Evolutionary conservation across 2,797 vertebrate species (phyloP).

Genomic region (Antennarius maculatus): DNA sequence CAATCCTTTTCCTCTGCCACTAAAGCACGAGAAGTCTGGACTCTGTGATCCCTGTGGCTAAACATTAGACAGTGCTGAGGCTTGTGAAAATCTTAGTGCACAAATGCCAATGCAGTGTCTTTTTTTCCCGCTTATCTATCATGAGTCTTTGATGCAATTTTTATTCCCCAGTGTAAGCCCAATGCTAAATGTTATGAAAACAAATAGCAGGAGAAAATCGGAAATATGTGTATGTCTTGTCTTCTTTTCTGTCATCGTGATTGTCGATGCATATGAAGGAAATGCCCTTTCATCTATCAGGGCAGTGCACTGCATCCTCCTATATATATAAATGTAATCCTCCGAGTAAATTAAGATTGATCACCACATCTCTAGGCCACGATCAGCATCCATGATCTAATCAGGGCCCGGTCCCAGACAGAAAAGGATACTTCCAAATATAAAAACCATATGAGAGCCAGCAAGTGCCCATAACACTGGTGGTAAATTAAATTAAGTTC

Average conservation of each 20-base stretch:
- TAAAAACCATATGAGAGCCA: constrained; percentile 82
- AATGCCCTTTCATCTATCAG: constrained; percentile 76
- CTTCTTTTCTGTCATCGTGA: constrained; percentile 33
- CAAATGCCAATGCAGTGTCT: constrained; percentile 44
- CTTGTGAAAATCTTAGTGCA: constrained; percentile 45
- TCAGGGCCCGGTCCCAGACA: constrained; percentile 73
- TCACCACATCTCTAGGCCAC: constrained; percentile 79
- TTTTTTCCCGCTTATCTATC: constrained; percentile 28
- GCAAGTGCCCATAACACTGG: constrained; percentile 76
- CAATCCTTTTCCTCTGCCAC: constrained; percentile 59
- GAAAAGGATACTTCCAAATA: constrained; percentile 84
- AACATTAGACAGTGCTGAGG: constrained; percentile 65
- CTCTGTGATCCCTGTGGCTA: constrained; percentile 59
- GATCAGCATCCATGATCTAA: constrained; percentile 83
- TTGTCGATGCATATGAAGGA: constrained; percentile 60
- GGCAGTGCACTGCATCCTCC: constrained; percentile 75
- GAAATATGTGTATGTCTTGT: neutral
- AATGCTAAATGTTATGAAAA: constrained; percentile 33
- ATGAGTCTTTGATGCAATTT: constrained; percentile 46
- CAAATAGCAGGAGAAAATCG: constrained; percentile 29
- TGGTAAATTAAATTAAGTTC: constrained; percentile 78
- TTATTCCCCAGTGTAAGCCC: constrained; percentile 24
- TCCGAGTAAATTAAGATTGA: constrained; percentile 83
- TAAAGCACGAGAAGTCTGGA: constrained; percentile 60
- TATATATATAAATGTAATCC: constrained; percentile 81